phyloP scores from a whole-genome alignment of 2,888 invertebrate genomes.

The Linyphia triangularis region DNA sequence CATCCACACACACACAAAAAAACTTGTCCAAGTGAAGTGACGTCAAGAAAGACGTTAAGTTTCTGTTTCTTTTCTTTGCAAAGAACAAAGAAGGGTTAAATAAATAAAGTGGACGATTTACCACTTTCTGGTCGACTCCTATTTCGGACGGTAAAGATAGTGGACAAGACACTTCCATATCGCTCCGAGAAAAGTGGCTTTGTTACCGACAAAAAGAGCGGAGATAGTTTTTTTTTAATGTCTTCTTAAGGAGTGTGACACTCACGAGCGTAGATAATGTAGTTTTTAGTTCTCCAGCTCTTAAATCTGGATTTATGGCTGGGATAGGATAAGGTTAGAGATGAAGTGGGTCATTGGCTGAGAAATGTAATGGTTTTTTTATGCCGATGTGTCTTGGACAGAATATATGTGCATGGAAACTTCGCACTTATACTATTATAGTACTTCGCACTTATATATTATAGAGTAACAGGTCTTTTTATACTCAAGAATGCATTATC shows the following conservation, averaged over 20 bases:
- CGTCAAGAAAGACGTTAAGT: slow-evolving; percentile 6
- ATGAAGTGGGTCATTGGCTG: background rate
- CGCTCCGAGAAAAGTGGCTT: slow-evolving; percentile 20
- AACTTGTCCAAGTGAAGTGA: slow-evolving; percentile 34
- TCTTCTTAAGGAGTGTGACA: slow-evolving; percentile 12
- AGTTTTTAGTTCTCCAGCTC: slow-evolving; percentile 4
- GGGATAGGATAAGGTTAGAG: background rate
- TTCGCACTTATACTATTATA: too few species aligned
- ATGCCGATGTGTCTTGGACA: too few species aligned
- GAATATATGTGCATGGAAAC: too few species aligned
- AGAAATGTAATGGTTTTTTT: background rate
- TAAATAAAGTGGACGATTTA: slow-evolving; percentile 14
- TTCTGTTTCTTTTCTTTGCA: background rate
- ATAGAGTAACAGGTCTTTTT: too few species aligned
- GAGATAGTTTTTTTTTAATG: background rate
- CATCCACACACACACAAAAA: slow-evolving; percentile 12
- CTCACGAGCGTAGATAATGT: slow-evolving; percentile 3
- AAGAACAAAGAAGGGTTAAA: slow-evolving; percentile 5
- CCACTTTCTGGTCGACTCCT: slow-evolving; percentile 17
- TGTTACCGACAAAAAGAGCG: slow-evolving; percentile 25
- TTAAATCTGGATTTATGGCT: slow-evolving; percentile 25
- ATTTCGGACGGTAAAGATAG: background rate
- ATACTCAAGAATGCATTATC: too few species aligned
- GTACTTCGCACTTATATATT: too few species aligned
- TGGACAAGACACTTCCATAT: slow-evolving; percentile 28